Evolutionary conservation across 2,797 vertebrate genomes (phyloP), one percentile per base, ranked within the genome.

Genomic region (Premnoplex brunnescens): DNA sequence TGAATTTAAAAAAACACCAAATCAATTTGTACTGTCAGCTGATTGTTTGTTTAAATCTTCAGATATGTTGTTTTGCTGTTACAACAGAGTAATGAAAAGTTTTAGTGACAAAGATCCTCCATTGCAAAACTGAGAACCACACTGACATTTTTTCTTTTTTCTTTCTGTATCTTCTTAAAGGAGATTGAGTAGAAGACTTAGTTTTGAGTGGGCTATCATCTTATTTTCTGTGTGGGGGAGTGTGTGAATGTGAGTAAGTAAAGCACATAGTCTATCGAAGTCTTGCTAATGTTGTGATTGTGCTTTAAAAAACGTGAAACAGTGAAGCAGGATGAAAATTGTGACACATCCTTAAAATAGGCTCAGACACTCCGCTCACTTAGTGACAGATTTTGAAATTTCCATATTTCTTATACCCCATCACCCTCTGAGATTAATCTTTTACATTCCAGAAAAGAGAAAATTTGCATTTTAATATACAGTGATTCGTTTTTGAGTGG

Each of bases 41-140:
- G 89, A 88, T 96, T 95, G 63, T 91, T 93, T 90, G 63, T 91
- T 93, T 90, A 88, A 92, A 93, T 93, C 87, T 96, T 97, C 39
- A 88, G 54, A 95, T 74, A 27, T 58, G 36, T 90, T 96, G 92
- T 82, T 97, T 96, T 96, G 71, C 66, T 71, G n/a, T 93, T 94
- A 88, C 74, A 96, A 84, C 24, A 71, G 88, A 91, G 78, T 87
- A 60, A 82, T 54, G 54, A 91, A 94, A 93, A 95, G 43, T 93
- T 95, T 93, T 89, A 54, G 56, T 91, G 85, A 78, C 59, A 84
- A 60, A 75, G 37, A 90, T 46, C 66, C 32, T 87, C 59, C 55
- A 9, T 52, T 71, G 49, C 62, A 85, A 75, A 81, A 67, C 55
- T 84, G 34, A 51, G 51, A 92, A 69, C 36, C 28, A 60, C 49